Evolutionary conservation across 1,140 invertebrate species (phyloP), one percentile per base, ranked within the genome.

Genomic region (Eumeta japonica): DNA sequence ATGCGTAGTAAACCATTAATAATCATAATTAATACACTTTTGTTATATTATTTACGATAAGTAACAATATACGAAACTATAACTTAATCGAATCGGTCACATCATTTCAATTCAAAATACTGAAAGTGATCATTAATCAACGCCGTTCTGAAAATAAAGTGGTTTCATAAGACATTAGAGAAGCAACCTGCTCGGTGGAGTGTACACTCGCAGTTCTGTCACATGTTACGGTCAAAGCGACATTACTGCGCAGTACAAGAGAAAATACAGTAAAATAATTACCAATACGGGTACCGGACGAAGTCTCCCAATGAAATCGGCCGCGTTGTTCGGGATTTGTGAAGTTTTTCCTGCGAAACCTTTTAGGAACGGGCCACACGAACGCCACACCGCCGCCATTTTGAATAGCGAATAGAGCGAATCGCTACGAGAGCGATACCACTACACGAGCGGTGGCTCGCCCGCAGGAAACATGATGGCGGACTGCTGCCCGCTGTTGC

Each of bases 391-490:
- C 50, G 71, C 65, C 73, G 73, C 73, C 73, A 76, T 76, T 73
- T 76, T 76, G 73, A 75, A 76, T 76, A 76, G 73, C 71, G 73
- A 76, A 74, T 75, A 75, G 73, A 76, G 64, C 57, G 66, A 68
- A 58, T 66, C 63, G 66, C 58, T 63, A 62, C 65, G 66, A 71
- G 62, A 72, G 71, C 65, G 72, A 72, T 71, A 71, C 72, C 75
- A 75, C 70, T 72, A 76, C 73, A 75, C 70, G n/a, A n/a, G n/a
- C n/a, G n/a, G n/a, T n/a, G 72, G 71, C 70, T 74, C 70, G 70
- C 72, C 67, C 67, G 67, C 74, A 76, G 74, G 74, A 76, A 76
- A 75, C 74, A 76, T 74, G 66, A 76, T 76, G 73, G 74, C 71
- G 66, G 71, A 70, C 65, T 71, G 66, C 71, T 75, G 74, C 63